These are phyloP conservation scores for Daubentonia madagascariensis DNA, from an alignment of 2,113 vertebrate genomes.

Conservation along the genomic window DNA sequence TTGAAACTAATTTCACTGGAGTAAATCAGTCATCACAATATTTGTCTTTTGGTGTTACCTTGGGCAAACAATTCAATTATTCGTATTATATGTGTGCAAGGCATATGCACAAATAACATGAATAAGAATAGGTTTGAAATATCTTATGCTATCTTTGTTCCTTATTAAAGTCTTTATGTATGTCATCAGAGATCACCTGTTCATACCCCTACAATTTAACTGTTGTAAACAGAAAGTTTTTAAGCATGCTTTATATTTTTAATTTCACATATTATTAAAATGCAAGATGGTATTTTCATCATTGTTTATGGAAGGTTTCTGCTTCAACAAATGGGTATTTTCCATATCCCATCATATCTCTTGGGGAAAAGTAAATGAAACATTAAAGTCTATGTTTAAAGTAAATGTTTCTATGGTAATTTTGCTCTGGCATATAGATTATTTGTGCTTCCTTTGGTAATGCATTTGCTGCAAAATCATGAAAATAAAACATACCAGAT, in stretches of 20 bases:
- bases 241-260: not conserved
- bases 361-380: constrained; percentile 41
- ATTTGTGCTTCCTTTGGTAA: constrained; percentile 47
- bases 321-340: constrained; percentile 35
- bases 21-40: not conserved
- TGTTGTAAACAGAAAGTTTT: not conserved
- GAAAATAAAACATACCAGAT: constrained; percentile 60
- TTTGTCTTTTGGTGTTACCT: not conserved
- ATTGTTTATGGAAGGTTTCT: constrained; percentile 43
- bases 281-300: constrained; percentile 34
- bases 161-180: not conserved
- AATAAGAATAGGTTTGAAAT: not conserved
- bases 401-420: not conserved
- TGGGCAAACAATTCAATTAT: not conserved
- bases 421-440: constrained; percentile 36
- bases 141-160: not conserved
- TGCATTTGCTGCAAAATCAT: constrained; percentile 22
- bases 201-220: not conserved
- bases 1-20: not conserved
- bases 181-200: not conserved
- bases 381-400: constrained; percentile 41
- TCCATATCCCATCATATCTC: constrained; percentile 15
- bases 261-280: constrained; percentile 10
- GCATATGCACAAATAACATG: not conserved
- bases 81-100: not conserved